phyloP scores from a whole-genome alignment of 30 jellyfish, hydroid and myxozoan genomes.

The Morbakka virulenta region DNA sequence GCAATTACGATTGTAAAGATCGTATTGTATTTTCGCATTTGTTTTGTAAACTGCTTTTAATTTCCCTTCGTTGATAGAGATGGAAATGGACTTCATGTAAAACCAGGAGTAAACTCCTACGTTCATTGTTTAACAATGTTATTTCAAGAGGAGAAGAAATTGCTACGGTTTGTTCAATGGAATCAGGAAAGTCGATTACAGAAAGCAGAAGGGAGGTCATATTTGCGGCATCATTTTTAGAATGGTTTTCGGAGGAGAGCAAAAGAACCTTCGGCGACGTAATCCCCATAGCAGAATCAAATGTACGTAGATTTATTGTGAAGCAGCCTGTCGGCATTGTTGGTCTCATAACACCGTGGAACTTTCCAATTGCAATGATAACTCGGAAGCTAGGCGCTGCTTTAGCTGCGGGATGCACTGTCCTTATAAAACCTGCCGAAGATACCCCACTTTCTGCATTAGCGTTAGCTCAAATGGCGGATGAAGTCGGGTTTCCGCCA shows the following conservation, averaged over 20 bases:
- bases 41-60: too few species aligned
- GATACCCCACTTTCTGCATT: conserved; percentile 79
- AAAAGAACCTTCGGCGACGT: conserved; percentile 67
- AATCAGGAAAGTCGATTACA: conserved; percentile 54
- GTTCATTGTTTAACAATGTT: conserved; percentile 1
- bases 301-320: conserved; percentile 16
- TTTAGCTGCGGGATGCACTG: conserved; percentile 80
- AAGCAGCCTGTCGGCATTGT: conserved; percentile 78
- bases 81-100: conserved; percentile 38
- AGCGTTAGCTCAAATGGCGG: conserved; percentile 62
- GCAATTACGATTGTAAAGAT: too few species aligned
- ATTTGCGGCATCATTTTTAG: conserved; percentile 68
- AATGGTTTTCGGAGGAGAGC: conserved; percentile 78
- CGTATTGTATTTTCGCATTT: too few species aligned
- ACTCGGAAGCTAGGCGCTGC: conserved; percentile 76
- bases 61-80: too few species aligned
- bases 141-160: conserved; percentile 40
- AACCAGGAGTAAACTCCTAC: conserved; percentile 22
- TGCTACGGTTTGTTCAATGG: conserved; percentile 64
- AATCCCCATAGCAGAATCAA: conserved; percentile 21
- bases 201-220: conserved; percentile 52
- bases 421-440: conserved; percentile 72
- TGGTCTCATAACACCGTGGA: conserved; percentile 90
- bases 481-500: conserved; percentile 42
- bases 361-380: conserved; percentile 71